Conservation (phyloP, 2,113 vertebrate genomes). For the Syngnathus scovelli region DNA sequence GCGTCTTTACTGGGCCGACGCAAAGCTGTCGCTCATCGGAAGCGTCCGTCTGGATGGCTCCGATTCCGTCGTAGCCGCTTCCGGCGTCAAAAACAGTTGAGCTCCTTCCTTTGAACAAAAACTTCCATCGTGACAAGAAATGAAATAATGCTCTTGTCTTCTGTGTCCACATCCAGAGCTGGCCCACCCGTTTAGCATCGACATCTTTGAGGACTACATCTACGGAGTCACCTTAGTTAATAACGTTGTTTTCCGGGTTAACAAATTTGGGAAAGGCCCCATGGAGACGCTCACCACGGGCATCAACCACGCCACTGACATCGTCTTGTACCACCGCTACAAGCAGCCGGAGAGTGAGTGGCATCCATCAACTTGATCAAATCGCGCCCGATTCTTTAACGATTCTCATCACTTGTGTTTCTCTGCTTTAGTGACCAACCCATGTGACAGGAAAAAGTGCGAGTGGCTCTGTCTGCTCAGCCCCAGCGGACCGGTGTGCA, state of each 20-base stretch:
- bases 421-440: slow-evolving; percentile 80
- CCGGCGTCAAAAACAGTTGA: slow-evolving; percentile 80
- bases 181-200: slow-evolving; percentile 92
- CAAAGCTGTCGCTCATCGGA: slow-evolving; percentile 90
- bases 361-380: not conserved
- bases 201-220: slow-evolving; percentile 95
- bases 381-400: not conserved
- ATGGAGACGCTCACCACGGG: slow-evolving; percentile 85
- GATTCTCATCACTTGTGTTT: not conserved
- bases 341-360: slow-evolving; percentile 89
- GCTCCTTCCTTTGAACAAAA: slow-evolving; percentile 17
- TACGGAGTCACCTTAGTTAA: slow-evolving; percentile 94
- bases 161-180: slow-evolving; percentile 67
- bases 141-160: not conserved
- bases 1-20: slow-evolving; percentile 91
- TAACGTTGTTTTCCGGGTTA: slow-evolving; percentile 91
- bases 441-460: slow-evolving; percentile 95
- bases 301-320: slow-evolving; percentile 90
- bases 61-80: slow-evolving; percentile 80
- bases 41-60: slow-evolving; percentile 91
- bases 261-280: slow-evolving; percentile 87
- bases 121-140: not conserved
- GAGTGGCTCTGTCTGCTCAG: slow-evolving; percentile 96
- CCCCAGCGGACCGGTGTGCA: slow-evolving; percentile 94
- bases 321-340: slow-evolving; percentile 88